Evolutionary conservation across 2,888 invertebrate species (phyloP).

Genomic region (Thereva nobilitata): DNA sequence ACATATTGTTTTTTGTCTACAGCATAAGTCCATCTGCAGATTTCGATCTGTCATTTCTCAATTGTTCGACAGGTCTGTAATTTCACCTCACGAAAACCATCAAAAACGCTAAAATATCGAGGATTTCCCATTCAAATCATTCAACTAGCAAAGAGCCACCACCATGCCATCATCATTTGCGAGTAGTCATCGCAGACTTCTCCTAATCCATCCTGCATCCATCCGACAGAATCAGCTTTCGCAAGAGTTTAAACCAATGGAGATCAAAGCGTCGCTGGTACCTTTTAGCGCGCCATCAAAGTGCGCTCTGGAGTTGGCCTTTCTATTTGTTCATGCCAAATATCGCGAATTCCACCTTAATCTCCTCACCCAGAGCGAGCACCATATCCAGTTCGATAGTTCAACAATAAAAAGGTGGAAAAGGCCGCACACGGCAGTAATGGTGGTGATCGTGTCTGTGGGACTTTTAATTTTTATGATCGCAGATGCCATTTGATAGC

Average conservation of each 20-base stretch:
- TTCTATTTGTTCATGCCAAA: constrained; percentile 41
- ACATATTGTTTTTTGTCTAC: no score
- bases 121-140: constrained; percentile 31
- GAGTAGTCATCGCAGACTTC: constrained; percentile 26
- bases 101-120: constrained; percentile 30
- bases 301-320: constrained; percentile 35
- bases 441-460: constrained; percentile 39
- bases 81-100: constrained; percentile 33
- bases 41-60: constrained; percentile 33
- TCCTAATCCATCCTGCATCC: constrained; percentile 30
- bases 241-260: constrained; percentile 33
- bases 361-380: constrained; percentile 39
- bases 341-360: constrained; percentile 41
- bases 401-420: neutral
- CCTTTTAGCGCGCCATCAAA: constrained; percentile 16
- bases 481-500: constrained; percentile 37
- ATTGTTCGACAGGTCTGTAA: constrained; percentile 30
- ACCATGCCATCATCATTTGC: neutral
- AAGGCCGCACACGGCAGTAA: constrained; percentile 3
- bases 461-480: constrained; percentile 32
- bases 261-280: constrained; percentile 11
- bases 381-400: constrained; percentile 19
- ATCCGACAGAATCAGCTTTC: constrained; percentile 22
- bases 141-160: neutral
- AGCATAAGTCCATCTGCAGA: constrained; percentile 18